phyloP scores from a whole-genome alignment of 2,888 invertebrate species.

The Stenotaenia linearis region DNA sequence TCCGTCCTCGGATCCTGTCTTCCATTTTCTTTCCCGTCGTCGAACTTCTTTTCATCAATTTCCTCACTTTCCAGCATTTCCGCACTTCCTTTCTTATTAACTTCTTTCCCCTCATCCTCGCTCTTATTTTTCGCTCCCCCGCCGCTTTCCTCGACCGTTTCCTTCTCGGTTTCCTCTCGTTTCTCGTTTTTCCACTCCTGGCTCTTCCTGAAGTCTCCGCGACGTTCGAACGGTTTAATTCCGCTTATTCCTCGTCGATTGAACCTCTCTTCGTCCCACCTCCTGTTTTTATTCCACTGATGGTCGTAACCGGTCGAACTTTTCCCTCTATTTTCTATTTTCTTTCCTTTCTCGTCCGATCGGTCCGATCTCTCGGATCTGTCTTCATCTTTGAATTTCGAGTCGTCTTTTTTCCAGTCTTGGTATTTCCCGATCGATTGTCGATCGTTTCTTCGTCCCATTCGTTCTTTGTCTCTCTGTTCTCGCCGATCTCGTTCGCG shows the following conservation, averaged over 20 bases:
- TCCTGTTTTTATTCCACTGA: slow-evolving; percentile 6
- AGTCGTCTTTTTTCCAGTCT: neutral
- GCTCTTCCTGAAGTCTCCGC: neutral
- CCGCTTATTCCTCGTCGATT: neutral
- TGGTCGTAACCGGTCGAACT: neutral
- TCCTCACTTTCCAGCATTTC: slow-evolving; percentile 14
- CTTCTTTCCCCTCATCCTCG: neutral
- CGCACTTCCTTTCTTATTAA: slow-evolving; percentile 21
- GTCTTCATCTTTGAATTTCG: slow-evolving; percentile 2
- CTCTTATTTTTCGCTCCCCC: neutral
- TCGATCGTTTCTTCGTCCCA: neutral
- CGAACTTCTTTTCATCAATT: neutral
- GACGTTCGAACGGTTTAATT: neutral
- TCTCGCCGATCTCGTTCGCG: slow-evolving; percentile 29
- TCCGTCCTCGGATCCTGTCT: slow-evolving; percentile 55
- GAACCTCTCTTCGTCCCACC: neutral
- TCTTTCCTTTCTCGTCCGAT: neutral
- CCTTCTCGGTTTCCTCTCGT: neutral
- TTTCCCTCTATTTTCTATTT: neutral
- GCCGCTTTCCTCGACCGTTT: neutral
- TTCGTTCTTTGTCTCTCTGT: slow-evolving; percentile 29
- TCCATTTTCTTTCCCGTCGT: slow-evolving; percentile 24
- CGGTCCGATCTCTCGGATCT: neutral
- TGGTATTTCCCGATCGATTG: neutral
- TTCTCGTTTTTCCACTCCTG: neutral